Evolutionary conservation across 2,797 vertebrate genomes (phyloP).

Genomic region (Furcifer pardalis): DNA sequence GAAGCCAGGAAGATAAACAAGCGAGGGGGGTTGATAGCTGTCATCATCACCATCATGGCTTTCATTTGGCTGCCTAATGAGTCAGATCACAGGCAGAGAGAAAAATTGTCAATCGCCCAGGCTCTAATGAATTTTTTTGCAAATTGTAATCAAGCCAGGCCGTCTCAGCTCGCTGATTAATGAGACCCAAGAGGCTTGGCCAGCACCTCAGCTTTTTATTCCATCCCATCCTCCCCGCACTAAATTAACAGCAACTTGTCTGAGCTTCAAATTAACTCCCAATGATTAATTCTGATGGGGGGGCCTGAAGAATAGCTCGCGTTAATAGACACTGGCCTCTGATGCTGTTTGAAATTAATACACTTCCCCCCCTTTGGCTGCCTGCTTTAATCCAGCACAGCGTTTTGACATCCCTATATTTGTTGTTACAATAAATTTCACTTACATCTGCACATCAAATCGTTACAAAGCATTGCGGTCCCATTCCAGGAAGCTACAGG

Average conservation of each 20-base stretch:
- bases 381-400: conserved; percentile 82
- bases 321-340: conserved; percentile 86
- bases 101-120: conserved; percentile 89
- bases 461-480: conserved; percentile 61
- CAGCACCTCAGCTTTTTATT: conserved; percentile 86
- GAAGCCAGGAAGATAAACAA: conserved; percentile 83
- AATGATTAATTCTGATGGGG: conserved; percentile 93
- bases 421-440: conserved; percentile 87
- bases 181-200: conserved; percentile 87
- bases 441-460: conserved; percentile 83
- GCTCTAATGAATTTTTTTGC: conserved; percentile 94
- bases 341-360: conserved; percentile 85
- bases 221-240: conserved; percentile 84
- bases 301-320: conserved; percentile 85
- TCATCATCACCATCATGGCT: conserved; percentile 82
- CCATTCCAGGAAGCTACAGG: not conserved
- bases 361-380: conserved; percentile 81
- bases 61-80: conserved; percentile 90
- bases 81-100: conserved; percentile 87
- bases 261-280: conserved; percentile 93
- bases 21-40: conserved; percentile 81
- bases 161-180: conserved; percentile 91
- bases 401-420: conserved; percentile 85
- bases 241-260: conserved; percentile 96
- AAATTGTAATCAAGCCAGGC: conserved; percentile 95